Conservation (phyloP, 2,888 invertebrate species). For the Byasa hedistus region DNA sequence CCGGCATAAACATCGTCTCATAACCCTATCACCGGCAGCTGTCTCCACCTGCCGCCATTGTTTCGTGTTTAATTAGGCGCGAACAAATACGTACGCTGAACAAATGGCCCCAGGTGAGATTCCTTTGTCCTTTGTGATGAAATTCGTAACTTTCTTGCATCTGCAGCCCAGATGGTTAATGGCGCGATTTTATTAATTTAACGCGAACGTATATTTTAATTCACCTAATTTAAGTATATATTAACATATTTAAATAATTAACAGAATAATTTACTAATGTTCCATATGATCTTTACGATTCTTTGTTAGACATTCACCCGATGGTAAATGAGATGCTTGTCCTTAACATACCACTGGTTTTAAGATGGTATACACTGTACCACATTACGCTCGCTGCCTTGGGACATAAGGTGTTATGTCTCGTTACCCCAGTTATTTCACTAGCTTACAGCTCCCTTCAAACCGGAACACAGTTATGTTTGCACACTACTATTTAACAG, state of each 20-base stretch:
- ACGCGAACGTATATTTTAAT: conserved; percentile 34
- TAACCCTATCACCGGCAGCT: conserved; percentile 51
- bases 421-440: too few relatives aligned
- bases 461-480: too few relatives aligned
- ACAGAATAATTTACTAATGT: too few relatives aligned
- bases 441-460: too few relatives aligned
- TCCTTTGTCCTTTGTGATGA: conserved; percentile 74
- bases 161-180: conserved; percentile 57
- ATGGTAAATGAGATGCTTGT: too few relatives aligned
- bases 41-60: conserved; percentile 54
- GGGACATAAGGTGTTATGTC: too few relatives aligned
- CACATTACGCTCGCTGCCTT: too few relatives aligned
- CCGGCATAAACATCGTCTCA: conserved; percentile 45
- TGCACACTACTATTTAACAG: too few relatives aligned
- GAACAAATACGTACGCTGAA: conserved; percentile 72
- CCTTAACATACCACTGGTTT: too few relatives aligned
- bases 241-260: background rate
- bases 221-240: background rate
- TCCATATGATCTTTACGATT: too few relatives aligned
- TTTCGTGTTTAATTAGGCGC: conserved; percentile 76
- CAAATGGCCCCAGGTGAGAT: conserved; percentile 66
- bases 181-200: conserved; percentile 70
- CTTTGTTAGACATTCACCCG: too few relatives aligned
- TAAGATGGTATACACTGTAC: too few relatives aligned
- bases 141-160: conserved; percentile 71